These are phyloP conservation scores for Bilobella aurantiaca DNA, from an alignment of 1,140 invertebrate species.

Conservation along the genomic window DNA sequence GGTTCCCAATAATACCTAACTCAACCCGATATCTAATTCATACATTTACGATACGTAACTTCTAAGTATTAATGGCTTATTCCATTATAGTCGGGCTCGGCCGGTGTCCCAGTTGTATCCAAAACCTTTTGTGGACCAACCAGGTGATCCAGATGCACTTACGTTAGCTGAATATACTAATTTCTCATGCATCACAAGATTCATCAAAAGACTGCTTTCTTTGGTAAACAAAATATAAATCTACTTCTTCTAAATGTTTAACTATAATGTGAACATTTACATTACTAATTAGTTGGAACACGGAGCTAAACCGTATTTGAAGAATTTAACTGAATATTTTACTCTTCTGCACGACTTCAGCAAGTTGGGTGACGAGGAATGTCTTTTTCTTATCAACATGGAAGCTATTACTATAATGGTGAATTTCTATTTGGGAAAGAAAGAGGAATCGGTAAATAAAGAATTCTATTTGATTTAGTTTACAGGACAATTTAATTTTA, in stretches of 20 bases:
- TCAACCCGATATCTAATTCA: too few relatives aligned
- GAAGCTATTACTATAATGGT: slow-evolving; percentile 81
- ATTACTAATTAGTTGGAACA: slow-evolving; percentile 60
- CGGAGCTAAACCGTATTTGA: slow-evolving; percentile 69
- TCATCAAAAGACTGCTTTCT: slow-evolving; percentile 76
- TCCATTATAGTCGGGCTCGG: slow-evolving; percentile 42
- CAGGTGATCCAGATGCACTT: slow-evolving; percentile 51
- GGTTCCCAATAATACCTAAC: too few relatives aligned
- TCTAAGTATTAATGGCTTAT: not conserved
- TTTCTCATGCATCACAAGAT: slow-evolving; percentile 79
- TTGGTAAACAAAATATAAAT: slow-evolving; percentile 49
- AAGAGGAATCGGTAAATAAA: slow-evolving; percentile 51
- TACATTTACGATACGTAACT: not conserved
- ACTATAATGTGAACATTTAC: slow-evolving; percentile 11
- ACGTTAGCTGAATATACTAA: slow-evolving; percentile 58
- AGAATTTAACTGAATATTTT: slow-evolving; percentile 85
- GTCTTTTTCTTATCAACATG: slow-evolving; percentile 70
- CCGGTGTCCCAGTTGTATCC: slow-evolving; percentile 62
- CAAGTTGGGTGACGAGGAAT: slow-evolving; percentile 87
- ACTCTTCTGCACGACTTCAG: slow-evolving; percentile 83
- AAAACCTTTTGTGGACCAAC: slow-evolving; percentile 50
- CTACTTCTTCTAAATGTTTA: slow-evolving; percentile 11
- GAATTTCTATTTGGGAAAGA: slow-evolving; percentile 80
- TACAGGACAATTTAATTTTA: not conserved
- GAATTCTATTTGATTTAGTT: too few relatives aligned